Evolutionary conservation across 2,113 vertebrate species (phyloP).

Genomic region (Macroglossus sobrinus): DNA sequence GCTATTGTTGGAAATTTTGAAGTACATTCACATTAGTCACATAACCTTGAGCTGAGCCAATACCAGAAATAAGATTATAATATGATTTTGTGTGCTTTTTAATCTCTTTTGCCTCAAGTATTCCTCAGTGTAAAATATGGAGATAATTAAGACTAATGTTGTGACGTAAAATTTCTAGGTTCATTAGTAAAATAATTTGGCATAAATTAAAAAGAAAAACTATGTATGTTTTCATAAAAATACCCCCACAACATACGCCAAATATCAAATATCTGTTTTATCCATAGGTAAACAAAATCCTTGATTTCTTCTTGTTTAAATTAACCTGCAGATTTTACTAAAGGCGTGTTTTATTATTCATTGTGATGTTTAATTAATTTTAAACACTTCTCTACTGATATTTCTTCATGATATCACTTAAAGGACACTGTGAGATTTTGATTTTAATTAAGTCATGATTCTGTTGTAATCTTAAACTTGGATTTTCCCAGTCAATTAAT

Average conservation of each 20-base stretch:
- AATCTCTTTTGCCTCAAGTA: not conserved
- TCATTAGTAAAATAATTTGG: slow-evolving; percentile 2
- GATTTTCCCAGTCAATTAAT: slow-evolving; percentile 55
- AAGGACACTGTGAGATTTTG: slow-evolving; percentile 51
- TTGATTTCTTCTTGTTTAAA: not conserved
- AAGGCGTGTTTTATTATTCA: slow-evolving; percentile 32
- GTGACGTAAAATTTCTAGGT: not conserved
- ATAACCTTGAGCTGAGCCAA: not conserved
- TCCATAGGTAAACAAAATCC: not conserved
- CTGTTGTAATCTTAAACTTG: slow-evolving; percentile 26
- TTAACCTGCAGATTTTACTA: slow-evolving; percentile 1
- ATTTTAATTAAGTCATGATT: slow-evolving; percentile 69
- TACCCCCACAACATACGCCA: not conserved
- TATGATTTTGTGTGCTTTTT: not conserved
- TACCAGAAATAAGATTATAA: not conserved
- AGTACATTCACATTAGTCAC: not conserved
- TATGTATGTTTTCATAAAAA: not conserved
- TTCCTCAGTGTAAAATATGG: not conserved
- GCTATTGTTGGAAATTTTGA: not conserved
- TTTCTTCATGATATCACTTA: slow-evolving; percentile 55
- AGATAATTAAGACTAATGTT: not conserved
- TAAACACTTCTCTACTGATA: slow-evolving; percentile 33
- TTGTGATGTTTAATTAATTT: slow-evolving; percentile 66
- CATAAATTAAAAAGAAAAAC: not conserved
- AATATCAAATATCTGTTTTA: not conserved